Conservation (phyloP, 1,140 invertebrate species). For the Charaxes varanes region DNA sequence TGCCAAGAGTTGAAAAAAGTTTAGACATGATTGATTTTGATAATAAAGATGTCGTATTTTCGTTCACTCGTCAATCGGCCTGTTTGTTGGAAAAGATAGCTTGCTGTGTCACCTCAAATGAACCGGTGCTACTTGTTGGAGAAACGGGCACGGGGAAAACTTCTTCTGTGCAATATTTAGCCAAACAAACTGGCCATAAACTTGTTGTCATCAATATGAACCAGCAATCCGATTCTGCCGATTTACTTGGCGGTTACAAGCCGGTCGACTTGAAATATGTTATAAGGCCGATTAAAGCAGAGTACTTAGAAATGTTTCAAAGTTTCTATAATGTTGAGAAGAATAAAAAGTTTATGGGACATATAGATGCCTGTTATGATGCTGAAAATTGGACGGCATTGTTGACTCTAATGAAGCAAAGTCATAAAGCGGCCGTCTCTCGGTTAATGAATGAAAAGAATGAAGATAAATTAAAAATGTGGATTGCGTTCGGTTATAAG, state of each 20-base stretch:
- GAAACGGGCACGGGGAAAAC: slow-evolving; percentile 99
- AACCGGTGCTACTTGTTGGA: slow-evolving; percentile 96
- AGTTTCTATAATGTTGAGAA: slow-evolving; percentile 85
- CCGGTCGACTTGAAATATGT: slow-evolving; percentile 93
- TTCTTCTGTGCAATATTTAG: slow-evolving; percentile 94
- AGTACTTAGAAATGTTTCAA: slow-evolving; percentile 91
- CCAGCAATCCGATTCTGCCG: slow-evolving; percentile 97
- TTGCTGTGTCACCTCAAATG: slow-evolving; percentile 86
- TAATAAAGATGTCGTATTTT: slow-evolving; percentile 78
- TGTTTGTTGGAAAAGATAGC: slow-evolving; percentile 91
- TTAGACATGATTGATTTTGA: slow-evolving; percentile 58
- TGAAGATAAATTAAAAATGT: slow-evolving; percentile 49
- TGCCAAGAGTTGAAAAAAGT: slow-evolving; percentile 54
- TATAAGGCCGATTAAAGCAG: slow-evolving; percentile 84
- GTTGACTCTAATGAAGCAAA: slow-evolving; percentile 85
- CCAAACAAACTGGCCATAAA: slow-evolving; percentile 87
- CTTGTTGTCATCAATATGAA: slow-evolving; percentile 99
- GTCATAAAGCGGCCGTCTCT: slow-evolving; percentile 80
- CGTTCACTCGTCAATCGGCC: slow-evolving; percentile 85
- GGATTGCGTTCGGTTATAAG: slow-evolving; percentile 75
- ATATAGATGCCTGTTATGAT: slow-evolving; percentile 85
- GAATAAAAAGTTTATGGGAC: slow-evolving; percentile 89
- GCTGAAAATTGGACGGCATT: slow-evolving; percentile 83
- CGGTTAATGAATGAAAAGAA: slow-evolving; percentile 66
- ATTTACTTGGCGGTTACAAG: slow-evolving; percentile 97